A percentile compares a stretch with the other conserved stretches of the same genome.
Conservation (phyloP, 2,888 invertebrate species). For the Holacanthella duospinosa region DNA sequence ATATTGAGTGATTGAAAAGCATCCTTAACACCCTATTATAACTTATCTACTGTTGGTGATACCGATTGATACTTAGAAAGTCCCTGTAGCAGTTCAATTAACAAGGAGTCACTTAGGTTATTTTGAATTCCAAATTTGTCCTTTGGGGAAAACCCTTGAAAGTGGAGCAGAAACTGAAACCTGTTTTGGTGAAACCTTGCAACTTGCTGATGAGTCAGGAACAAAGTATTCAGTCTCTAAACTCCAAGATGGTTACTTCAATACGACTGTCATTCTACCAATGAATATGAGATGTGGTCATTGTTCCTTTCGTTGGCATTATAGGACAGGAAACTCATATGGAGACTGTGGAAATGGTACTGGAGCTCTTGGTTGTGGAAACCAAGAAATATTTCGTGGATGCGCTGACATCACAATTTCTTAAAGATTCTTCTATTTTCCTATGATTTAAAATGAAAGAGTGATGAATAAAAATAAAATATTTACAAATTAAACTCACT, state of each 20-base stretch:
- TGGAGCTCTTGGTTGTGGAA: not conserved
- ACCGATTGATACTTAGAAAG: too few species aligned
- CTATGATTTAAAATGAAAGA: too few species aligned
- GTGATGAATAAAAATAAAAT: too few species aligned
- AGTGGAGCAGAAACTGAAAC: not conserved
- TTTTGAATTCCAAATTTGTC: slow-evolving; percentile 5
- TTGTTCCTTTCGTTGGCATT: slow-evolving; percentile 5
- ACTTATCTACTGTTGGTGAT: not conserved
- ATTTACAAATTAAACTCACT: too few species aligned
- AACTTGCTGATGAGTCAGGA: not conserved
- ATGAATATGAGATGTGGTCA: not conserved
- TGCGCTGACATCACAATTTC: not conserved
- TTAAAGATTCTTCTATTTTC: not conserved
- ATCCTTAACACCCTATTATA: too few species aligned
- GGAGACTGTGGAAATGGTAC: not conserved
- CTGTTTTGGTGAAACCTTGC: not conserved
- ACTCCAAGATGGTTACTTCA: not conserved
- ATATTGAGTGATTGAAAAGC: too few species aligned
- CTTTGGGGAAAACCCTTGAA: not conserved
- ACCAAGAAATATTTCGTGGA: not conserved
- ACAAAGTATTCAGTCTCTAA: not conserved
- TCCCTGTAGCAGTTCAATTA: slow-evolving; percentile 1
- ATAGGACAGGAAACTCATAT: not conserved
- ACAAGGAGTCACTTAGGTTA: slow-evolving; percentile 8
- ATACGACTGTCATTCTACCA: slow-evolving; percentile 1